A percentile compares a stretch with the other conserved stretches of the same genome.
Conservation (phyloP, 1,140 invertebrate genomes). For the Papilio aristodemus region DNA sequence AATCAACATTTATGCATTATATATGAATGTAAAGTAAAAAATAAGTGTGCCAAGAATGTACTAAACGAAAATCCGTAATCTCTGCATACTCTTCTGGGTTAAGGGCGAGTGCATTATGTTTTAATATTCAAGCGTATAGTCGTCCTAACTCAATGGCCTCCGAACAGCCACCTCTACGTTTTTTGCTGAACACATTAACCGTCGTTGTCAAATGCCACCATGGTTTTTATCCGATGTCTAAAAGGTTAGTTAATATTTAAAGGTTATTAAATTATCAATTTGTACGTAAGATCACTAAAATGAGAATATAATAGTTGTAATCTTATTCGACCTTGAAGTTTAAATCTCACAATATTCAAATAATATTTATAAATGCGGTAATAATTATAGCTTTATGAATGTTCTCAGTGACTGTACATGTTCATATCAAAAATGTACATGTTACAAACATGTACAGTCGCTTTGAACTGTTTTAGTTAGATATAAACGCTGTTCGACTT, state of each 20-base stretch:
- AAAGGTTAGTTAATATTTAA: conserved; percentile 11
- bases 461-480: too few species aligned
- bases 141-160: too few species aligned
- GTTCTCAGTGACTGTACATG: background rate
- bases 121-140: too few species aligned
- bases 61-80: too few species aligned
- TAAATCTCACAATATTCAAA: background rate
- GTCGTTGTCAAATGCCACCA: background rate
- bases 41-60: too few species aligned
- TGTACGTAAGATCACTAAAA: background rate
- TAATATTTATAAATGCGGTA: background rate
- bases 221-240: background rate
- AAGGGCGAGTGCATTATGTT: too few species aligned
- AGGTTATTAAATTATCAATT: background rate
- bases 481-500: background rate
- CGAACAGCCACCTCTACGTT: background rate
- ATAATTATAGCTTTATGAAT: background rate
- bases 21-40: too few species aligned
- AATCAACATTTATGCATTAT: too few species aligned
- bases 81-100: too few species aligned
- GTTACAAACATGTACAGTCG: too few species aligned
- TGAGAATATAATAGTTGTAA: conserved; percentile 6
- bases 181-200: background rate
- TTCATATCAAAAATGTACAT: background rate
- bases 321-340: conserved; percentile 3